Evolutionary conservation across 2,113 vertebrate genomes (phyloP).

Genomic region (Perccottus glenii): DNA sequence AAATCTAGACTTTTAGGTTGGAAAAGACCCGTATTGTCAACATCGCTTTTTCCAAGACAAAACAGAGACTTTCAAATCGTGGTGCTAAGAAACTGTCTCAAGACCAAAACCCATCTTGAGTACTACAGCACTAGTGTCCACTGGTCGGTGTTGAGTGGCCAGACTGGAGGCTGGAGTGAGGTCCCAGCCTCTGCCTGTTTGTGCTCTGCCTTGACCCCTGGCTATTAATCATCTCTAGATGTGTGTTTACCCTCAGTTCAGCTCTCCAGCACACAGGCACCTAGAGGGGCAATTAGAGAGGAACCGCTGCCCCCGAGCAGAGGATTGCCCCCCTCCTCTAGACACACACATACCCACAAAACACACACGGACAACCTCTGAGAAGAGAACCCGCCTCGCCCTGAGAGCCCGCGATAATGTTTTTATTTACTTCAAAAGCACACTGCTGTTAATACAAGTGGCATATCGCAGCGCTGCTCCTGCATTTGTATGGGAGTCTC

Average conservation of each 20-base stretch:
- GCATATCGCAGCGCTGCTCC: slow-evolving; percentile 54
- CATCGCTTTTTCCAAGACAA: background rate
- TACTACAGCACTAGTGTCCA: background rate
- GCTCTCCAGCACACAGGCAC: slow-evolving; percentile 75
- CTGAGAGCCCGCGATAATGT: slow-evolving; percentile 51
- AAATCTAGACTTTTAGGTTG: too few species aligned
- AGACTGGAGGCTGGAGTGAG: slow-evolving; percentile 52
- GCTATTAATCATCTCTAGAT: slow-evolving; percentile 79
- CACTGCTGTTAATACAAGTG: slow-evolving; percentile 69
- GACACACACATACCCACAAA: slow-evolving; percentile 26
- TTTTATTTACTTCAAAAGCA: slow-evolving; percentile 77
- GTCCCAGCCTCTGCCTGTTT: slow-evolving; percentile 65
- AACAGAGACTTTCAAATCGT: background rate
- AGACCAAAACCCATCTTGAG: background rate
- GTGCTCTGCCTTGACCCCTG: slow-evolving; percentile 67
- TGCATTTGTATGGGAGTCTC: slow-evolving; percentile 63
- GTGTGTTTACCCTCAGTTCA: slow-evolving; percentile 79
- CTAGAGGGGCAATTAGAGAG: slow-evolving; percentile 79
- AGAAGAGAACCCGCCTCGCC: slow-evolving; percentile 35
- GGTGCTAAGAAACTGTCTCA: background rate
- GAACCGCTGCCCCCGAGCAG: slow-evolving; percentile 58
- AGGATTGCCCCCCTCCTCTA: slow-evolving; percentile 57
- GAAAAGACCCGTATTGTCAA: too few species aligned
- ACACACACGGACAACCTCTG: slow-evolving; percentile 8
- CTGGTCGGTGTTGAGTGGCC: slow-evolving; percentile 31